These are phyloP conservation scores for Hirundichthys speculiger DNA, from an alignment of 2,113 vertebrate species.

Conservation along the genomic window DNA sequence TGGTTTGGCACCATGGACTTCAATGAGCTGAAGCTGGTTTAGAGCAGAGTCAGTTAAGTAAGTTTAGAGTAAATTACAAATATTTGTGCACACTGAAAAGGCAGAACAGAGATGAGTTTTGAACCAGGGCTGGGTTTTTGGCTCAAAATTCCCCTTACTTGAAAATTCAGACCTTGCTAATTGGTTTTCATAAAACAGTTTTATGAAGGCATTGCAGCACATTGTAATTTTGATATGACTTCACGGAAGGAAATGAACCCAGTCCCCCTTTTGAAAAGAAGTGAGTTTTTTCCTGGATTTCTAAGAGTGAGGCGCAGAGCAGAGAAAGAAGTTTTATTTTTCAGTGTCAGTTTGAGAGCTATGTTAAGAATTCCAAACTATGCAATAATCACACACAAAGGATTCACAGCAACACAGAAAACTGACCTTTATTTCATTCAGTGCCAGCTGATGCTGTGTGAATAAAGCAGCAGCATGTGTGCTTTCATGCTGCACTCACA, in stretches of 20 bases:
- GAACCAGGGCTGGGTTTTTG: conserved; percentile 40
- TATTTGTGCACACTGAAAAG: conserved; percentile 55
- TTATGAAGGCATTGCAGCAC: not conserved
- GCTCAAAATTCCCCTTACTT: conserved; percentile 10
- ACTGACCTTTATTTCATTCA: conserved; percentile 64
- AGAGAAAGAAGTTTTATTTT: conserved; percentile 64
- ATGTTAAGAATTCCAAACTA: conserved; percentile 83
- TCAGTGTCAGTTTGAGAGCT: conserved; percentile 75
- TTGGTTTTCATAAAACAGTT: not conserved
- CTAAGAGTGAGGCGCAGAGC: conserved; percentile 45
- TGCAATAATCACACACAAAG: conserved; percentile 81
- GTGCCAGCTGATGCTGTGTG: conserved; percentile 69
- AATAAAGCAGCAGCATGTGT: conserved; percentile 66
- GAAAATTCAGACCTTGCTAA: conserved; percentile 16
- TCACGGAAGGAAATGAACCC: conserved; percentile 38
- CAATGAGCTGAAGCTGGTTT: conserved; percentile 29
- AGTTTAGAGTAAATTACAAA: conserved; percentile 43
- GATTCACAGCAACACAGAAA: conserved; percentile 75
- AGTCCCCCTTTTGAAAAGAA: conserved; percentile 24
- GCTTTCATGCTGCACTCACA: conserved; percentile 53
- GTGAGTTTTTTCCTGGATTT: conserved; percentile 26
- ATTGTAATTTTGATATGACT: not conserved
- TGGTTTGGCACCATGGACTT: conserved; percentile 14
- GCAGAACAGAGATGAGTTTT: conserved; percentile 41
- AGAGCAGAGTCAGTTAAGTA: conserved; percentile 16